Evolutionary conservation across 2,797 vertebrate species (phyloP).

Genomic region (Forpus xanthops): DNA sequence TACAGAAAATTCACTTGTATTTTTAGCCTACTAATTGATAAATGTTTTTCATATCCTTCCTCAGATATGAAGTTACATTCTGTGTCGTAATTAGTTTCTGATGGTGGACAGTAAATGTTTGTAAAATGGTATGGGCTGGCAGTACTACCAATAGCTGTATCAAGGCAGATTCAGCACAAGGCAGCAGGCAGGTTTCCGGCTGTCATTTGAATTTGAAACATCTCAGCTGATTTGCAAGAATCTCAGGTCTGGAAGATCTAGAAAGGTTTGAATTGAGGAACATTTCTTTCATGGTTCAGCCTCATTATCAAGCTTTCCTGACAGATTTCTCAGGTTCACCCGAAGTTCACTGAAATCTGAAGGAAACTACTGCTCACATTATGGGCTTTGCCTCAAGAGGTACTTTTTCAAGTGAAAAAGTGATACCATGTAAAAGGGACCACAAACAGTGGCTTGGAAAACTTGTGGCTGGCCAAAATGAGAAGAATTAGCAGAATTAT

Average conservation of each 20-base stretch:
- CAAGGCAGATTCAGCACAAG: neutral
- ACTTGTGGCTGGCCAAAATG: neutral
- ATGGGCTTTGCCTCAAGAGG: neutral
- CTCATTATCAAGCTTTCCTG: neutral
- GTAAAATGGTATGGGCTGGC: neutral
- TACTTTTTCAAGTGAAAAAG: neutral
- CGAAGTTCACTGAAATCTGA: constrained; percentile 9
- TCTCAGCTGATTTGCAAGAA: neutral
- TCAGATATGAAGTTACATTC: neutral
- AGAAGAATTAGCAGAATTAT: neutral
- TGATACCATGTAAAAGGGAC: neutral
- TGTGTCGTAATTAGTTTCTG: neutral
- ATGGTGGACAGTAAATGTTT: neutral
- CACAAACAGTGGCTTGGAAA: neutral
- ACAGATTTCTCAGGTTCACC: neutral
- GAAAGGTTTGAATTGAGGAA: neutral
- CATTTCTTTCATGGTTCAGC: neutral
- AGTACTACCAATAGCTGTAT: neutral
- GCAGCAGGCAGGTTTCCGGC: neutral
- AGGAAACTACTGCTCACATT: neutral
- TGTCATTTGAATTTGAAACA: neutral
- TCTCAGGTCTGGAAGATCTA: neutral
- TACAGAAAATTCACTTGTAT: neutral
- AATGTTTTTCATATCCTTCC: neutral
- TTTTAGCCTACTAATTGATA: neutral